Evolutionary conservation across 2,888 invertebrate species (phyloP).

Genomic region (Cantharis lateralis): DNA sequence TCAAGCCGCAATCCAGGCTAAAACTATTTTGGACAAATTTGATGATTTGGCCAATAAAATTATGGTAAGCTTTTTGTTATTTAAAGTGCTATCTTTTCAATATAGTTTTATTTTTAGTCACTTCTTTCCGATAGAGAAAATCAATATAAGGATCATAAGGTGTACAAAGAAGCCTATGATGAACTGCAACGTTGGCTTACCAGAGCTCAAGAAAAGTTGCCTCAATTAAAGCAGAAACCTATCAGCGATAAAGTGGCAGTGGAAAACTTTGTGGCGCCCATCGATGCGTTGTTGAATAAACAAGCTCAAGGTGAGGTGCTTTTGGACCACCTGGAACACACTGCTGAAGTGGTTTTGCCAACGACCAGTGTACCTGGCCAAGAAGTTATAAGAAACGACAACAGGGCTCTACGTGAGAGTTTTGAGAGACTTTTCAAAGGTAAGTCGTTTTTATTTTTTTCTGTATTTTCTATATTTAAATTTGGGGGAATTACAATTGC

Average conservation of each 20-base stretch:
- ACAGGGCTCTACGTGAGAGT: conserved; percentile 81
- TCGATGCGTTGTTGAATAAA: conserved; percentile 83
- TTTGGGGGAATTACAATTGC: not conserved
- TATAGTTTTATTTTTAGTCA: conserved; percentile 53
- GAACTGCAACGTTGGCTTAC: conserved; percentile 88
- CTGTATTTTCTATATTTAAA: no score
- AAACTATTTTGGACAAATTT: conserved; percentile 83
- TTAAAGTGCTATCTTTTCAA: conserved; percentile 5
- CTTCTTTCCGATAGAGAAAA: conserved; percentile 79
- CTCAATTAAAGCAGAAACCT: conserved; percentile 81
- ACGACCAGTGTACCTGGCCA: conserved; percentile 83
- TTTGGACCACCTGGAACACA: conserved; percentile 84
- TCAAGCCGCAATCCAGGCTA: conserved; percentile 81
- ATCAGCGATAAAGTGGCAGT: conserved; percentile 86
- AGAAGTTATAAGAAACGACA: conserved; percentile 80
- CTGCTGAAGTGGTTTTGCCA: conserved; percentile 84
- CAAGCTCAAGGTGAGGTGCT: conserved; percentile 89
- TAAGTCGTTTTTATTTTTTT: conserved; percentile 33
- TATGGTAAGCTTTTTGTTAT: conserved; percentile 56
- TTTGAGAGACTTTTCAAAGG: conserved; percentile 81
- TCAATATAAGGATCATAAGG: conserved; percentile 84
- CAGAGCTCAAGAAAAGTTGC: conserved; percentile 86
- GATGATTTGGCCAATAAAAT: conserved; percentile 77
- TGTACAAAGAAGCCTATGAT: conserved; percentile 90
- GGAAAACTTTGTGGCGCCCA: conserved; percentile 85